phyloP scores from a whole-genome alignment of 2,797 vertebrate species.

The Hephaestus fuliginosus region DNA sequence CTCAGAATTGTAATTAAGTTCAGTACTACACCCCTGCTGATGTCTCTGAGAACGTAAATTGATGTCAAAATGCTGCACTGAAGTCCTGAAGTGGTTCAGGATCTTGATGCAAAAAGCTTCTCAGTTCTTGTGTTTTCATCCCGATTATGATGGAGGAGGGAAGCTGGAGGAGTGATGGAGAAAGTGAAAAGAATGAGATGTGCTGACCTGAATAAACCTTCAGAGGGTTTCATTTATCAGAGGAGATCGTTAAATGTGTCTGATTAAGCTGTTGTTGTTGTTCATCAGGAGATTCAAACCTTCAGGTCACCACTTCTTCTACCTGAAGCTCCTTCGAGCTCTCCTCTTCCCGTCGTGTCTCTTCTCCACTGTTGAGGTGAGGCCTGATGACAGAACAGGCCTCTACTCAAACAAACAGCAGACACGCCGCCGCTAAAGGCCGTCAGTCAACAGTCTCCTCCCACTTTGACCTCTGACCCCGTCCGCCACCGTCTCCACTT shows the following conservation, averaged over 20 bases:
- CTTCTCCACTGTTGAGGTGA: slow-evolving; percentile 14
- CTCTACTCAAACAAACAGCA: slow-evolving; percentile 77
- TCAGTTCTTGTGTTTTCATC: too few species aligned
- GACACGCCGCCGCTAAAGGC: slow-evolving; percentile 70
- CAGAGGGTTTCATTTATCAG: background rate
- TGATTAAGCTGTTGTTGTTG: background rate
- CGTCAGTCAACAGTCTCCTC: slow-evolving; percentile 73
- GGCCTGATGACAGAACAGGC: slow-evolving; percentile 66
- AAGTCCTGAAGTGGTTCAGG: too few species aligned
- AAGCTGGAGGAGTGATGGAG: background rate
- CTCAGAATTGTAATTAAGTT: too few species aligned
- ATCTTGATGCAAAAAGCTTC: too few species aligned
- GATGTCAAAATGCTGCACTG: too few species aligned
- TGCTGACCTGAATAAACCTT: background rate
- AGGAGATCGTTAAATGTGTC: background rate
- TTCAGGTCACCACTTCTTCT: background rate
- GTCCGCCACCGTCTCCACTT: slow-evolving; percentile 28
- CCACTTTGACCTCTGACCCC: slow-evolving; percentile 56
- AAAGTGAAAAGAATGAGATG: background rate
- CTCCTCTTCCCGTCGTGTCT: slow-evolving; percentile 26
- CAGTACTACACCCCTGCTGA: too few species aligned
- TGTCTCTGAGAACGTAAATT: too few species aligned
- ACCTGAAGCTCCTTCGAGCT: background rate
- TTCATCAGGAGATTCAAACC: background rate
- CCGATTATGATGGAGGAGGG: too few species aligned